Base-by-base conservation (phyloP, 2,888 invertebrate species). In the Lasioglossum figueresi region DNA sequence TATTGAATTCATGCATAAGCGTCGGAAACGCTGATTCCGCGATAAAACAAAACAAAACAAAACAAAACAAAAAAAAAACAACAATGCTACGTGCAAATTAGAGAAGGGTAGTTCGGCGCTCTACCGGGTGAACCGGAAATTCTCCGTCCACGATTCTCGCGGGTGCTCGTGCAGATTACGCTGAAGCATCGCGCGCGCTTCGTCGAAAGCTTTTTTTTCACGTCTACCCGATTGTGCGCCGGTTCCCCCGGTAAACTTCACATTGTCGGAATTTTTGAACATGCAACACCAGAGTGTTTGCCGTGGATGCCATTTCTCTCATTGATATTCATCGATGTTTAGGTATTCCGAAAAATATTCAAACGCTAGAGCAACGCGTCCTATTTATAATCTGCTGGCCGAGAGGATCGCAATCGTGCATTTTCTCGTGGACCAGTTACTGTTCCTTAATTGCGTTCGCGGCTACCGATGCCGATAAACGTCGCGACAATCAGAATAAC, bases 1-100 rank as follows among this genome's bases (percentile, higher is more conserved):
- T 83, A 77, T 76, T 56, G 76, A 66, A 83, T 83, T 71, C 71
- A 34, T 81, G 82, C 76, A 76, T 82, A 71, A 76, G 34, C 71
- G 34, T 76, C 59, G 82, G n/a, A 52, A 83, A 74, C 45, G 59
- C 40, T 40, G 63, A 81, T 71, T 71, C 75, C n/a, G 12, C 43
- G 70, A 40, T 70, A 63, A 63, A 63, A 63, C 63, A 31, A 31
- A 63, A 63, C 19, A 40, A n/a, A 52, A 45, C 40, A 48, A 40
- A 59, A 75, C 37, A 48, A 14, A 75, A 31, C 27, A 71, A 16
- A 45, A 75, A 31, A 37, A 71, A 16, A 45, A 71, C 23, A 68
- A 45, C 12, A 63, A 63, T 19, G 63, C 63, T 19, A 52, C 31
- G 10, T n/a, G 43, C 31, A 27, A 52, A 79, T 79, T 79, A 79